Percentiles rank a stretch among this genome's conserved stretches.
These are phyloP conservation scores for Acridotheres tristis DNA, from an alignment of 2,797 vertebrate species.

Conservation along the genomic window DNA sequence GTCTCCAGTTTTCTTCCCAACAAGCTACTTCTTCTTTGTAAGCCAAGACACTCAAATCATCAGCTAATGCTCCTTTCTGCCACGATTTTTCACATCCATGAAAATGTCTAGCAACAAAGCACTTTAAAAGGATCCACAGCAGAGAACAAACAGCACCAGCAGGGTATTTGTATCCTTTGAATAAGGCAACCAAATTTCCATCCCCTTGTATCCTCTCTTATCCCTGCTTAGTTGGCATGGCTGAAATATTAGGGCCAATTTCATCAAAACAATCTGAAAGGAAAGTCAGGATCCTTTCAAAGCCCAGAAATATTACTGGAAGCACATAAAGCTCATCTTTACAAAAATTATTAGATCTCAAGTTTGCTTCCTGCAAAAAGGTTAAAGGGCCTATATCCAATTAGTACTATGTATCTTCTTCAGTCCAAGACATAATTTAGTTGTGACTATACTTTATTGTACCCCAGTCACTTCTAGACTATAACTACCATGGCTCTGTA, in stretches of 20 bases:
- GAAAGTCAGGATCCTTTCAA: conserved; percentile 49
- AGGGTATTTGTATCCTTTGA: neutral
- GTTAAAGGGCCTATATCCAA: conserved; percentile 76
- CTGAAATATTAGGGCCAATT: conserved; percentile 40
- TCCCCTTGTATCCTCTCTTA: neutral
- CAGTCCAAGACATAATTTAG: conserved; percentile 68
- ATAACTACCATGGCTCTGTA: neutral
- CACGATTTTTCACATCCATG: neutral
- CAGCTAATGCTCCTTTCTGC: neutral
- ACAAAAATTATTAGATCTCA: conserved; percentile 75
- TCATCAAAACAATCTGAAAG: conserved; percentile 40
- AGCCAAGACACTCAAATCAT: neutral
- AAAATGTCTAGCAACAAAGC: neutral
- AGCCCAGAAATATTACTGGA: conserved; percentile 74
- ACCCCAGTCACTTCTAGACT: conserved; percentile 27
- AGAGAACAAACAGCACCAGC: neutral
- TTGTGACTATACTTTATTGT: conserved; percentile 62
- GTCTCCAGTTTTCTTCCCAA: neutral
- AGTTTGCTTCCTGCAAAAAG: conserved; percentile 76
- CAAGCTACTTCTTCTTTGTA: neutral
- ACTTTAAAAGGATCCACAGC: neutral
- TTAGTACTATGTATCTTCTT: conserved; percentile 66
- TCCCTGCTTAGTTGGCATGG: neutral
- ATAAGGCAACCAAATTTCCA: neutral
- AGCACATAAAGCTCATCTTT: conserved; percentile 70